These are phyloP conservation scores for Ageneiosus marmoratus DNA, from an alignment of 2,113 vertebrate genomes.

Conservation along the genomic window DNA sequence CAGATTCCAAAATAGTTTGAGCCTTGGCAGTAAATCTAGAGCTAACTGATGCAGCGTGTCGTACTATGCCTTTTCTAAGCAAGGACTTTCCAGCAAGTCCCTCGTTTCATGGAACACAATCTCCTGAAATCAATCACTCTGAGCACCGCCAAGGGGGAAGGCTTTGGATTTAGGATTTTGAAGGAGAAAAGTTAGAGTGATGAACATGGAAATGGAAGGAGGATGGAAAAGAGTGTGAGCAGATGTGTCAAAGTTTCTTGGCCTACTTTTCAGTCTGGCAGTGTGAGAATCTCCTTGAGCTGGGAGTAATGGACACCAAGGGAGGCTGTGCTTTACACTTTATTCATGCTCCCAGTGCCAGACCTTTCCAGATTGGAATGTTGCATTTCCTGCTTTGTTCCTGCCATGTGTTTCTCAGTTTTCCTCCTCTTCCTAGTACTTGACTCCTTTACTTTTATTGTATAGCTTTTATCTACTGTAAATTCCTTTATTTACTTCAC, in stretches of 20 bases:
- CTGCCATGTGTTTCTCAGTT: slow-evolving; percentile 61
- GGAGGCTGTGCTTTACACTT: slow-evolving; percentile 41
- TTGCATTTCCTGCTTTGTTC: slow-evolving; percentile 63
- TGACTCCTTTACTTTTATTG: slow-evolving; percentile 30
- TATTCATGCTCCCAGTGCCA: slow-evolving; percentile 48
- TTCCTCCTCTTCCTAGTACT: slow-evolving; percentile 41
- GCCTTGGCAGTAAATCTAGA: not conserved
- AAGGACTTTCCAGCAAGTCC: slow-evolving; percentile 28
- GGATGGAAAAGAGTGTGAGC: slow-evolving; percentile 29
- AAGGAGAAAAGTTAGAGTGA: slow-evolving; percentile 15
- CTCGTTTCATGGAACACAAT: slow-evolving; percentile 48
- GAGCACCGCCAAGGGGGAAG: slow-evolving; percentile 23
- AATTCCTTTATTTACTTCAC: not conserved
- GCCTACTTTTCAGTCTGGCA: slow-evolving; percentile 49
- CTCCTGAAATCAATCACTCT: slow-evolving; percentile 51
- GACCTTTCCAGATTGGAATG: slow-evolving; percentile 61
- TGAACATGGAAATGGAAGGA: slow-evolving; percentile 41
- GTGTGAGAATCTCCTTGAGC: slow-evolving; percentile 50
- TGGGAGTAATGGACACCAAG: slow-evolving; percentile 53
- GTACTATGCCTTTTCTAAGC: slow-evolving; percentile 37
- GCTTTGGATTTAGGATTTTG: slow-evolving; percentile 23
- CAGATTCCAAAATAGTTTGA: not conserved
- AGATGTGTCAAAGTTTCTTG: slow-evolving; percentile 57
- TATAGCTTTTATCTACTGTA: not conserved
- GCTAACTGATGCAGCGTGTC: not conserved